These are phyloP conservation scores for Dolichotis patagonum DNA, from an alignment of 2,113 vertebrate genomes.

Conservation along the genomic window DNA sequence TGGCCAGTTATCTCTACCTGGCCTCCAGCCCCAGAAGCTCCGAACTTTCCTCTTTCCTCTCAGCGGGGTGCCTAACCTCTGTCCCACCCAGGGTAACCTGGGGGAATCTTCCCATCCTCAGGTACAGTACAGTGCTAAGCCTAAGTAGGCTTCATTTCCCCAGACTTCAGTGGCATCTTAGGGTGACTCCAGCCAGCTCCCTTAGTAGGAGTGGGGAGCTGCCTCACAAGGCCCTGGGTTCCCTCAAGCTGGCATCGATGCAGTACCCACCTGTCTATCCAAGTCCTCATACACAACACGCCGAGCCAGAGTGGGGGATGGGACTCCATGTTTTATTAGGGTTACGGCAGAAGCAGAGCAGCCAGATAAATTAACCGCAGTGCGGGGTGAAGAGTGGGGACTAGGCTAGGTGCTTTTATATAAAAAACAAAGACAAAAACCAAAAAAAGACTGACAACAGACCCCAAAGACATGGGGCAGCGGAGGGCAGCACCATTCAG, in stretches of 20 bases:
- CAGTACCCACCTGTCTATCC: background rate
- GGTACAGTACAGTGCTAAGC: background rate
- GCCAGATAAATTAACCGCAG: conserved; percentile 81
- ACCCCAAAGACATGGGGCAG: conserved; percentile 62
- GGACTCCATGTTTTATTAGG: conserved; percentile 76
- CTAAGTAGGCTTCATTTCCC: background rate
- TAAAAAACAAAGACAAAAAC: conserved; percentile 56
- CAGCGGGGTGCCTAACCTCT: background rate
- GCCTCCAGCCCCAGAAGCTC: background rate
- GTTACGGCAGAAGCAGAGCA: conserved; percentile 71
- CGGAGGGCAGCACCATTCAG: conserved; percentile 80
- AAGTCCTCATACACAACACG: background rate
- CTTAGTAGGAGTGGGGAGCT: background rate
- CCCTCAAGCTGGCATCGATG: background rate
- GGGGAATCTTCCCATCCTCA: background rate
- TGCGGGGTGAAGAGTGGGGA: conserved; percentile 8
- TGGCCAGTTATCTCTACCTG: background rate
- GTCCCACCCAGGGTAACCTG: background rate
- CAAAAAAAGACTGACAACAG: conserved; percentile 55
- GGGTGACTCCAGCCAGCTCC: background rate
- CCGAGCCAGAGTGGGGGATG: background rate
- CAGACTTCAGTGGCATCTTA: background rate
- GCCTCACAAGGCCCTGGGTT: background rate
- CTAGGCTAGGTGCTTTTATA: conserved; percentile 61
- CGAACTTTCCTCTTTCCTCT: background rate